Percentiles rank a stretch among this genome's conserved stretches.
Evolutionary conservation across 2,888 invertebrate species (phyloP).

Genomic region (Prenolepis imparis): DNA sequence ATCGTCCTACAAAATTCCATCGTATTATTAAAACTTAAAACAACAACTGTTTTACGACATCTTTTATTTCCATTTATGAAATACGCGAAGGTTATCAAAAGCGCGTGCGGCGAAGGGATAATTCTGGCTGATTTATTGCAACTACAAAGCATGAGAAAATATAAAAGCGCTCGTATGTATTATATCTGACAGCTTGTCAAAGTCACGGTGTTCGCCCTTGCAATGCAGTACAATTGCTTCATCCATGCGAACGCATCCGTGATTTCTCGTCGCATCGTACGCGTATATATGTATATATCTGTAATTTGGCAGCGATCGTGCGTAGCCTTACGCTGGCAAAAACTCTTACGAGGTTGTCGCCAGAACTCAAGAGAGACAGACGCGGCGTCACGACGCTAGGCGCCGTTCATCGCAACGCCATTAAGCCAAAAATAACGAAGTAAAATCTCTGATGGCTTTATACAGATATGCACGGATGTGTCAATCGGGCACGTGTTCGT

Average conservation of each 20-base stretch:
- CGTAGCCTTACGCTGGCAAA: constrained; percentile 52
- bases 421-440: constrained; percentile 74
- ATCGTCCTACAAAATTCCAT: not conserved
- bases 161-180: not conserved
- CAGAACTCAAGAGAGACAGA: constrained; percentile 72
- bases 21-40: not conserved
- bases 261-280: not conserved
- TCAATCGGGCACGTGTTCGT: constrained; percentile 58
- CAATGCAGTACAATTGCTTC: constrained; percentile 39
- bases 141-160: not conserved
- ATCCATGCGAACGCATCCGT: constrained; percentile 29
- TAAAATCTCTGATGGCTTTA: constrained; percentile 56
- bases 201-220: constrained; percentile 26
- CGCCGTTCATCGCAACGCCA: constrained; percentile 68
- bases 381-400: constrained; percentile 73
- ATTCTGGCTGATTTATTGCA: not conserved
- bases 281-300: not conserved
- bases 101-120: not conserved
- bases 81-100: not conserved
- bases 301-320: constrained; percentile 65
- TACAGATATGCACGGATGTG: constrained; percentile 58
- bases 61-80: not conserved
- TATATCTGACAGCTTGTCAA: constrained; percentile 32
- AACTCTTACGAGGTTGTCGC: constrained; percentile 74
- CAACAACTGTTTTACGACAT: not conserved